Percentiles rank a stretch among this genome's conserved stretches.
Conservation (phyloP, 2,113 vertebrate genomes). For the Passer domesticus region DNA sequence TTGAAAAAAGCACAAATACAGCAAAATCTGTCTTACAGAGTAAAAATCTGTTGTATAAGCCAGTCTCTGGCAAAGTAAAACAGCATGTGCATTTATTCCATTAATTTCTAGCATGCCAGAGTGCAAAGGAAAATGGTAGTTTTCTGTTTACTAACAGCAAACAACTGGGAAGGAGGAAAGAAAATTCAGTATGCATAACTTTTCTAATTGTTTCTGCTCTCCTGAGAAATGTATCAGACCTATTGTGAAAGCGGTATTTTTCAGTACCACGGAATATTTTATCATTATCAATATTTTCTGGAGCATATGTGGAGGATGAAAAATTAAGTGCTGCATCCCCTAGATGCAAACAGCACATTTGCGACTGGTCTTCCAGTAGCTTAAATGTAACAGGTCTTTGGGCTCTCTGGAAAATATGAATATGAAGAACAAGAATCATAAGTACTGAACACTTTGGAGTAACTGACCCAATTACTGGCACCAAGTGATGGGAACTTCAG, state of each 20-base stretch:
- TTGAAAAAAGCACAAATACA: slow-evolving; percentile 49
- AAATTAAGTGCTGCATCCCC: neutral
- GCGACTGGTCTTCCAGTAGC: neutral
- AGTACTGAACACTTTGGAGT: neutral
- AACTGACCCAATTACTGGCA: neutral
- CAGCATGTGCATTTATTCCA: slow-evolving; percentile 22
- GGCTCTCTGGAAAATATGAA: neutral
- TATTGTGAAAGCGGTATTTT: neutral
- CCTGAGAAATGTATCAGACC: neutral
- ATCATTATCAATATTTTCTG: neutral
- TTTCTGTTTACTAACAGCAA: neutral
- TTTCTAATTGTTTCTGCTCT: neutral
- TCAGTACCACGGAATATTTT: neutral
- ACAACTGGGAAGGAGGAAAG: neutral
- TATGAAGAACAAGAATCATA: neutral
- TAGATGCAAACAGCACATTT: neutral
- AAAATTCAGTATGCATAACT: neutral
- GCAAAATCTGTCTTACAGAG: slow-evolving; percentile 65
- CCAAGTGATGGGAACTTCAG: neutral
- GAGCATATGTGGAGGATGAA: neutral
- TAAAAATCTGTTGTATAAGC: slow-evolving; percentile 69
- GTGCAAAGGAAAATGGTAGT: neutral
- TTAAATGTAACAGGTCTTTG: neutral
- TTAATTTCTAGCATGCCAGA: slow-evolving; percentile 20
- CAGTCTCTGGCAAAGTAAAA: slow-evolving; percentile 24